Evolutionary conservation across 2,113 vertebrate genomes (phyloP).

Genomic region (Protobothrops mucrosquamatus): DNA sequence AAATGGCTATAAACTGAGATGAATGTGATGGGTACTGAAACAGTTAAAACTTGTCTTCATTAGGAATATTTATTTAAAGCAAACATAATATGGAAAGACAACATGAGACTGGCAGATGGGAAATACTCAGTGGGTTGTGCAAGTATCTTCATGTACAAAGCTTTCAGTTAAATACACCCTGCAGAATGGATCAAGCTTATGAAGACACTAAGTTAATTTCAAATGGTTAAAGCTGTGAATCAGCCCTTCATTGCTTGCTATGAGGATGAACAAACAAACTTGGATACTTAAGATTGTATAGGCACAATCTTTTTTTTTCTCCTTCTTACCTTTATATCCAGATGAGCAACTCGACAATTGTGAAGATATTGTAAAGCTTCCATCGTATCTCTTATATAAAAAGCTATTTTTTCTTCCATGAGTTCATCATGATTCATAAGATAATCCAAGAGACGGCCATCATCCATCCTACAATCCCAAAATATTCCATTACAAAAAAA

Average conservation of each 20-base stretch:
- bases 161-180: not conserved
- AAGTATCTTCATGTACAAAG: not conserved
- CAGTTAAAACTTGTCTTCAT: not conserved
- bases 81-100: not conserved
- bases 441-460: slow-evolving; percentile 89
- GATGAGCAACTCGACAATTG: slow-evolving; percentile 91
- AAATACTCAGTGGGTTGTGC: not conserved
- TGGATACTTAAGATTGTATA: not conserved
- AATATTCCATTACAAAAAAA: not conserved
- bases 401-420: slow-evolving; percentile 96
- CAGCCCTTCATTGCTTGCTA: not conserved
- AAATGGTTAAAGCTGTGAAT: not conserved
- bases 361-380: slow-evolving; percentile 95
- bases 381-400: slow-evolving; percentile 89
- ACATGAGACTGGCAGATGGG: not conserved
- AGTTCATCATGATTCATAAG: slow-evolving; percentile 94
- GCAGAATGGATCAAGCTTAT: not conserved
- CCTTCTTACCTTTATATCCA: slow-evolving; percentile 90
- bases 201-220: not conserved
- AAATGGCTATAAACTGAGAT: not conserved
- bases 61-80: not conserved
- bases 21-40: not conserved
- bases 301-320: not conserved
- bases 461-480: slow-evolving; percentile 82
- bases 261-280: not conserved